These are phyloP conservation scores for Onthophagus sagittarius DNA, from an alignment of 2,888 invertebrate species.

Conservation along the genomic window DNA sequence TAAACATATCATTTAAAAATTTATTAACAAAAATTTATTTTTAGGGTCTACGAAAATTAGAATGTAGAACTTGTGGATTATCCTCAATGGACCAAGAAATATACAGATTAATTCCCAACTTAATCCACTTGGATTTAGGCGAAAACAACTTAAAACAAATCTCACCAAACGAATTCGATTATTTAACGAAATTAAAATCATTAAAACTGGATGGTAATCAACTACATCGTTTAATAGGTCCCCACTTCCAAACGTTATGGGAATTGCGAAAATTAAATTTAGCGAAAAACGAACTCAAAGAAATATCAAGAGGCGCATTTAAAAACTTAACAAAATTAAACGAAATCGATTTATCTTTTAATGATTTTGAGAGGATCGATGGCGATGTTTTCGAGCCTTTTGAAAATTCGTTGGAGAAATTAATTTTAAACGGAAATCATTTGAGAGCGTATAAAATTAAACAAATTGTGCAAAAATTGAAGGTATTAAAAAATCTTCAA, in stretches of 20 bases:
- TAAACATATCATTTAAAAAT: too few species aligned
- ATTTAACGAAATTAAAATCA: conserved; percentile 59
- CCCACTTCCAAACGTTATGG: conserved; percentile 58
- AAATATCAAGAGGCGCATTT: conserved; percentile 68
- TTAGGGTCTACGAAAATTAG: conserved; percentile 65
- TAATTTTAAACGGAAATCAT: conserved; percentile 70
- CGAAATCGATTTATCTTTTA: conserved; percentile 70
- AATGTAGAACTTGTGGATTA: conserved; percentile 70
- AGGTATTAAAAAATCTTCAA: conserved; percentile 55
- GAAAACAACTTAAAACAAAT: conserved; percentile 71
- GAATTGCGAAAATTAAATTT: conserved; percentile 57
- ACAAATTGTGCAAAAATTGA: conserved; percentile 51
- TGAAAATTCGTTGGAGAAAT: conserved; percentile 57
- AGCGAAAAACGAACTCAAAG: conserved; percentile 66
- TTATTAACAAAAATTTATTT: conserved; percentile 38
- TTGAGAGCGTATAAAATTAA: conserved; percentile 55
- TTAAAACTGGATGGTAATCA: conserved; percentile 72
- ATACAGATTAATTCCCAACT: conserved; percentile 65
- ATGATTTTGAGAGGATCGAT: conserved; percentile 65
- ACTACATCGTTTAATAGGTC: conserved; percentile 63
- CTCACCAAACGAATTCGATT: conserved; percentile 63
- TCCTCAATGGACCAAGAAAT: conserved; percentile 71
- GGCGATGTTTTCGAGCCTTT: conserved; percentile 55
- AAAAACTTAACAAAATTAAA: conserved; percentile 63
- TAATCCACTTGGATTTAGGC: conserved; percentile 71